phyloP scores from a whole-genome alignment of 2,888 invertebrate species.

The Aspidapion aeneum region DNA sequence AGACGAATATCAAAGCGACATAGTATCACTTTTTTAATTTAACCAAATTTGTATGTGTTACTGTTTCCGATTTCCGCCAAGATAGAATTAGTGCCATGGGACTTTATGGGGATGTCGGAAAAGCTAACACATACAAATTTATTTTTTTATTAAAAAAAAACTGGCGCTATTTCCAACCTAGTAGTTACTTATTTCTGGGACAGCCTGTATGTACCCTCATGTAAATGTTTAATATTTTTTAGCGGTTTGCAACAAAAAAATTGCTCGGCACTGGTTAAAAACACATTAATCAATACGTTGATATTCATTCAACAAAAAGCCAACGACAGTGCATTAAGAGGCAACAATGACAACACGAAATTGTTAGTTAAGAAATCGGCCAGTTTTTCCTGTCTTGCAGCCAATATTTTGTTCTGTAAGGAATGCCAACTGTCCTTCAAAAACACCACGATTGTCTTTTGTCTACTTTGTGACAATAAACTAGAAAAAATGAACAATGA shows the following conservation, averaged over 20 bases:
- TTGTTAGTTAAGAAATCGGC: slow-evolving; percentile 19
- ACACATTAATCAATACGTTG: slow-evolving; percentile 31
- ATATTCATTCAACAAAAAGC: slow-evolving; percentile 17
- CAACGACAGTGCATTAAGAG: slow-evolving; percentile 15
- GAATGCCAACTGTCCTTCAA: slow-evolving; percentile 28
- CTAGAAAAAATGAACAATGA: slow-evolving; percentile 43
- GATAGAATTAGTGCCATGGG: no score
- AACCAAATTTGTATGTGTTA: no score
- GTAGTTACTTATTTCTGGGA: no score
- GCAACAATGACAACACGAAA: slow-evolving; percentile 5
- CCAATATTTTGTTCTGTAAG: slow-evolving; percentile 24
- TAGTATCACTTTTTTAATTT: no score
- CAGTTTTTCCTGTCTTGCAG: slow-evolving; percentile 29
- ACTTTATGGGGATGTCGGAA: no score
- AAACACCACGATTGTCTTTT: slow-evolving; percentile 29
- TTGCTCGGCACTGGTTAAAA: slow-evolving; percentile 38
- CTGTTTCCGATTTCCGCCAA: no score
- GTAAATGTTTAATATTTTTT: no score
- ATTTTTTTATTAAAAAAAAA: no score
- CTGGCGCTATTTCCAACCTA: no score
- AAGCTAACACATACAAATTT: no score
- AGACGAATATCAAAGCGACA: slow-evolving; percentile 39
- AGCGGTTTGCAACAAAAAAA: slow-evolving; percentile 28
- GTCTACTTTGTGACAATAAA: slow-evolving; percentile 40
- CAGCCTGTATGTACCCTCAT: no score